These are phyloP conservation scores for Entomyzon cyanotis DNA, from an alignment of 2,113 vertebrate genomes.

Conservation along the genomic window DNA sequence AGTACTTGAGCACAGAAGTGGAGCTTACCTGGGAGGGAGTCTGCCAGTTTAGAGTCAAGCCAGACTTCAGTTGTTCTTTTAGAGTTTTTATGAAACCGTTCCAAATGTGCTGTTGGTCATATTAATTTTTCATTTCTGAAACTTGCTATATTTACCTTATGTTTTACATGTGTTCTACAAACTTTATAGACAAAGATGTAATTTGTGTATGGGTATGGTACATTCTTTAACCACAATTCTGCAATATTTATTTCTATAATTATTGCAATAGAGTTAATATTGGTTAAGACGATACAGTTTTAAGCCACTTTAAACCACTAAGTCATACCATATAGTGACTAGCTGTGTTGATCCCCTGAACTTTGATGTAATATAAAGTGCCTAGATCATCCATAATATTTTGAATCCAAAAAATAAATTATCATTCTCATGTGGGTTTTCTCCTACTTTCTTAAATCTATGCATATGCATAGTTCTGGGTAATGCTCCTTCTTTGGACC, in stretches of 20 bases:
- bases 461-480: not conserved
- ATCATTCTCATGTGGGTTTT: not conserved
- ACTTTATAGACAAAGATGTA: not conserved
- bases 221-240: not conserved
- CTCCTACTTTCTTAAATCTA: not conserved
- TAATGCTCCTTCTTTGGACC: not conserved
- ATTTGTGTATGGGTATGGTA: not conserved
- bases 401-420: not conserved
- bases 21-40: not conserved
- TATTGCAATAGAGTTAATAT: not conserved
- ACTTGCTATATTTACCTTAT: not conserved
- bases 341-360: not conserved
- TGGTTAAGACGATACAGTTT: not conserved
- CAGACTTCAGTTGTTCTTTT: not conserved
- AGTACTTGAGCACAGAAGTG: not conserved
- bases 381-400: not conserved
- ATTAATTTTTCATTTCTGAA: not conserved
- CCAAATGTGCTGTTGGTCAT: not conserved
- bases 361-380: not conserved
- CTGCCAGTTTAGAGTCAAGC: not conserved
- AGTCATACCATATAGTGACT: not conserved
- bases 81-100: not conserved
- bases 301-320: not conserved
- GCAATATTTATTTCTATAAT: not conserved
- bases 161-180: constrained; percentile 1